phyloP scores from a whole-genome alignment of 2,797 vertebrate genomes.

The Eidolon dupreanum region DNA sequence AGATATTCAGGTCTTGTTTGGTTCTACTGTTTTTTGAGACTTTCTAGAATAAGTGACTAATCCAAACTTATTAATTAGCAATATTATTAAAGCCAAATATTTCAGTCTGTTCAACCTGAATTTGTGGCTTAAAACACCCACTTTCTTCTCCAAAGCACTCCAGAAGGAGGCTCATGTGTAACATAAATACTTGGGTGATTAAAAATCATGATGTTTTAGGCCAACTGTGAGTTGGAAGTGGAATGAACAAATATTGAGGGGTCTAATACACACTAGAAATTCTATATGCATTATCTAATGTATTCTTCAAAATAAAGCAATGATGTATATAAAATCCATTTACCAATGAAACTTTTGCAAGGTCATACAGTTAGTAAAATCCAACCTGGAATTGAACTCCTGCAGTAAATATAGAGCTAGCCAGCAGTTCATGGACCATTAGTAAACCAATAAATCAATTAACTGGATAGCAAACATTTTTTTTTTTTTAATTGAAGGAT shows the following conservation, averaged over 20 bases:
- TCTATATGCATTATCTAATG: not conserved
- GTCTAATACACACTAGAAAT: not conserved
- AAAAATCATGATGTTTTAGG: slow-evolving; percentile 10
- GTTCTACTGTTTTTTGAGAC: slow-evolving; percentile 9
- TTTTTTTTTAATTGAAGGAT: not conserved
- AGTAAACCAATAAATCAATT: not conserved
- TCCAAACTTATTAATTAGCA: slow-evolving; percentile 36
- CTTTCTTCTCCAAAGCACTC: not conserved
- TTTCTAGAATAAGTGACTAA: slow-evolving; percentile 48
- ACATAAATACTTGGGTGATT: slow-evolving; percentile 27
- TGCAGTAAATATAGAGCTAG: not conserved
- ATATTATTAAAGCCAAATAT: slow-evolving; percentile 10
- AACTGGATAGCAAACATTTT: not conserved
- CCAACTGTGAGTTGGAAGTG: not conserved
- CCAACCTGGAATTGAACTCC: not conserved
- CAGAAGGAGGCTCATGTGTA: not conserved
- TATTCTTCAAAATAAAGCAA: slow-evolving; percentile 39
- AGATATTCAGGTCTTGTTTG: slow-evolving; percentile 25
- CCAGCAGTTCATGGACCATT: not conserved
- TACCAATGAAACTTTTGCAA: slow-evolving; percentile 19
- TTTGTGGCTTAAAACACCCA: not conserved
- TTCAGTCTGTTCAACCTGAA: not conserved
- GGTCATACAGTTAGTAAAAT: not conserved
- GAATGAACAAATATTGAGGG: not conserved
- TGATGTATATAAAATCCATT: not conserved